Conservation (phyloP, 2,113 vertebrate species). For the Chionodraco myersi region DNA sequence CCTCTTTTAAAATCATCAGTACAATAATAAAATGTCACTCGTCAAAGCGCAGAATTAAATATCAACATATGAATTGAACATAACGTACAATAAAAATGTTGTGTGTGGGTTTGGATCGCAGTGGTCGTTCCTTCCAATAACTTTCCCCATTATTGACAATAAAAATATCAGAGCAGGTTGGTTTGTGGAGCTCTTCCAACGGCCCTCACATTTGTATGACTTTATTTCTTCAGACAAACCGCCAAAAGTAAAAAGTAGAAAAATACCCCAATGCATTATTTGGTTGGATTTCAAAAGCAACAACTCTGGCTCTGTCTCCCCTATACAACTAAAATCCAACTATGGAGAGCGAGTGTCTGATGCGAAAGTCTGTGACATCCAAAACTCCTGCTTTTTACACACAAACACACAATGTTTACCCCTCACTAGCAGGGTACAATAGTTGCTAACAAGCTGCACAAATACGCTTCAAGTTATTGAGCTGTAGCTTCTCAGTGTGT, state of each 20-base stretch:
- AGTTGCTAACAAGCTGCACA: background rate
- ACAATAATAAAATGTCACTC: background rate
- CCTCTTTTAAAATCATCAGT: background rate
- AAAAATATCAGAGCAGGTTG: slow-evolving; percentile 6
- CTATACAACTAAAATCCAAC: slow-evolving; percentile 20
- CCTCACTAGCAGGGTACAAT: slow-evolving; percentile 12
- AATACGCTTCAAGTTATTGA: background rate
- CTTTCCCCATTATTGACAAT: background rate
- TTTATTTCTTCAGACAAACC: background rate
- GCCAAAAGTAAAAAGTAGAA: background rate
- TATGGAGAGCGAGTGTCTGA: slow-evolving; percentile 11
- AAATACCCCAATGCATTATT: slow-evolving; percentile 28
- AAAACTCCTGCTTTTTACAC: slow-evolving; percentile 8
- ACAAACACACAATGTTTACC: background rate
- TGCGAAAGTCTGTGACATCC: slow-evolving; percentile 10
- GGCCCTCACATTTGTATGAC: background rate
- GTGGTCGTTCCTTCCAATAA: background rate
- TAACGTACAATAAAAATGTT: background rate
- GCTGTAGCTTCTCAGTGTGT: background rate
- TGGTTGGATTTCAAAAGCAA: slow-evolving; percentile 21
- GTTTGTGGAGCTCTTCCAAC: background rate
- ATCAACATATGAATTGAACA: background rate
- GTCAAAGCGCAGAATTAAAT: background rate
- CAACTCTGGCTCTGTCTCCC: slow-evolving; percentile 22
- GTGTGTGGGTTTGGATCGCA: background rate